Conservation (phyloP, 2,888 invertebrate species). For the Axea sp. region DNA sequence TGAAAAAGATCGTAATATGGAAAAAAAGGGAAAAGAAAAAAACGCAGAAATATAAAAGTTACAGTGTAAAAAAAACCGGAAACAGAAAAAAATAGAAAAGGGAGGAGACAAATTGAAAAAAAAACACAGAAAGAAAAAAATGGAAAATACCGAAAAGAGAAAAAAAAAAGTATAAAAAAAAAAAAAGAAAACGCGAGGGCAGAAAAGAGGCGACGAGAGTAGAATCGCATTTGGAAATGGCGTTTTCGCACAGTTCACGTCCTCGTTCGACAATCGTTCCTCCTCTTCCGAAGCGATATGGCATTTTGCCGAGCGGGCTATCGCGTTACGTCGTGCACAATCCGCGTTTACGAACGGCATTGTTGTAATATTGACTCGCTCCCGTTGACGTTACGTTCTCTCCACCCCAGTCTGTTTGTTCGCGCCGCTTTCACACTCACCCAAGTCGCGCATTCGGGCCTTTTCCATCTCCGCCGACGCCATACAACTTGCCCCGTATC, state of each 20-base stretch:
- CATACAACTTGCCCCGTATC: conserved; percentile 20
- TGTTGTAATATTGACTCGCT: conserved; percentile 60
- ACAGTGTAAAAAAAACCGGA: no score
- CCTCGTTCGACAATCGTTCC: conserved; percentile 8
- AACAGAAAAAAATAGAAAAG: no score
- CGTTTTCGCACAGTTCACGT: conserved; percentile 26
- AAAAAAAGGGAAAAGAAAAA: no score
- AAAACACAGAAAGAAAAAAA: no score
- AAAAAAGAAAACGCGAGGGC: no score
- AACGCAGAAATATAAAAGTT: no score
- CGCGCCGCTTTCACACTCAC: conserved; percentile 67
- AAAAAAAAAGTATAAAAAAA: no score
- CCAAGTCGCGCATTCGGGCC: conserved; percentile 63
- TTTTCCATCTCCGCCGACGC: conserved; percentile 45
- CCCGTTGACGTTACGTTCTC: conserved; percentile 63
- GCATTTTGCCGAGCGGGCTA: conserved; percentile 54
- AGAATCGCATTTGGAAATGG: conserved; percentile 45
- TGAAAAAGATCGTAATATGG: no score
- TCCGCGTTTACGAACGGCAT: conserved; percentile 58
- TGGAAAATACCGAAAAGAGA: no score
- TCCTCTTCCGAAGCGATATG: conserved; percentile 42
- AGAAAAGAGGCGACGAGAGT: no score
- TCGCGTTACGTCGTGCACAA: conserved; percentile 57
- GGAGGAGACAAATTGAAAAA: no score
- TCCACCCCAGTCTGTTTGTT: conserved; percentile 60